These are phyloP conservation scores for Mus minutoides DNA, from an alignment of 2,797 vertebrate species.

Conservation along the genomic window DNA sequence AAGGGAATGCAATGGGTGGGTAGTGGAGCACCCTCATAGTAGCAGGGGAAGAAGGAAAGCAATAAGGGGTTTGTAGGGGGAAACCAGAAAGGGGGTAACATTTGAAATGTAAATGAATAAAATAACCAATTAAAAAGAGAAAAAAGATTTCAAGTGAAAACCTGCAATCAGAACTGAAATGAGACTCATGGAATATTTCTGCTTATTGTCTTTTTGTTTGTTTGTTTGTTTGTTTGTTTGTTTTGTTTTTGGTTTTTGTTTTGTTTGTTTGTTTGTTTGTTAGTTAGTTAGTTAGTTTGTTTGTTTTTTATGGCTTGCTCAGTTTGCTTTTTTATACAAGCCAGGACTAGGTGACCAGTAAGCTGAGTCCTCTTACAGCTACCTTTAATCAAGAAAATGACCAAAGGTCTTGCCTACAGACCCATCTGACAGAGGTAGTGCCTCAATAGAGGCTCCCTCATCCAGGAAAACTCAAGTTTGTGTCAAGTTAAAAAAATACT, in stretches of 20 bases:
- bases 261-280: no score
- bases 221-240: no score
- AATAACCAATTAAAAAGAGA: no score
- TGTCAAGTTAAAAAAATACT: neutral
- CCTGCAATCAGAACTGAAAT: neutral
- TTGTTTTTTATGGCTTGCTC: neutral
- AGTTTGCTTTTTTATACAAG: neutral
- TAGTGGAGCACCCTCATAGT: no score
- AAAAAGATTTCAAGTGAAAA: no score
- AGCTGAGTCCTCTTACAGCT: neutral
- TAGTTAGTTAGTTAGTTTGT: no score
- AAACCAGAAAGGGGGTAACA: no score
- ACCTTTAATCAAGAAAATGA: neutral
- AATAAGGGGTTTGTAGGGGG: no score
- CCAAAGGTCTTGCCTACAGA: neutral
- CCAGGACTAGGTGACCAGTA: neutral
- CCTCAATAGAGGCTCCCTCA: neutral
- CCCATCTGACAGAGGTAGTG: neutral
- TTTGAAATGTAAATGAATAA: no score
- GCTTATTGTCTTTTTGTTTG: neutral
- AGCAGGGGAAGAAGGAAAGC: no score
- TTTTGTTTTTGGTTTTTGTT: no score
- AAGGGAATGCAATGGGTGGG: no score
- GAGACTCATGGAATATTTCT: neutral
- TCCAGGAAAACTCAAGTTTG: neutral